Conservation (phyloP, 2,888 invertebrate species). For the Mythimna pallens region DNA sequence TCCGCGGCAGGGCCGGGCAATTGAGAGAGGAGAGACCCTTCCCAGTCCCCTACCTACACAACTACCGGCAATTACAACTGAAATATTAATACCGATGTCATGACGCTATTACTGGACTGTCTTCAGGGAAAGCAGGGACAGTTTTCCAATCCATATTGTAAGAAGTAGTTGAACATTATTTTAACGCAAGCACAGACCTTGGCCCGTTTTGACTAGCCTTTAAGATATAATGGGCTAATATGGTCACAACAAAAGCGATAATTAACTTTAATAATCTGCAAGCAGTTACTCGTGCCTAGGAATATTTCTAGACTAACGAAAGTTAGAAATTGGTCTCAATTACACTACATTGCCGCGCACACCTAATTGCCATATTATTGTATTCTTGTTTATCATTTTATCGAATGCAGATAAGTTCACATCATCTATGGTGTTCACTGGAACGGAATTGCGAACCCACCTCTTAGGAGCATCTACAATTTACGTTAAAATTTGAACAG, state of each 20-base stretch:
- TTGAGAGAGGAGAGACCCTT: slow-evolving; percentile 27
- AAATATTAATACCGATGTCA: slow-evolving; percentile 42
- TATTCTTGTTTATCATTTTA: slow-evolving; percentile 47
- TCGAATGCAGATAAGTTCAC: slow-evolving; percentile 77
- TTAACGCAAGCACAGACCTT: not conserved
- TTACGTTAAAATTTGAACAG: slow-evolving; percentile 41
- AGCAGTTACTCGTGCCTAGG: slow-evolving; percentile 8
- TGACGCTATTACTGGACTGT: slow-evolving; percentile 15
- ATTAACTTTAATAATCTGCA: no score
- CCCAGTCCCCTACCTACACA: slow-evolving; percentile 28
- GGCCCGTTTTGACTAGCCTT: not conserved
- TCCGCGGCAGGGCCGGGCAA: slow-evolving; percentile 44
- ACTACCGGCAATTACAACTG: slow-evolving; percentile 37
- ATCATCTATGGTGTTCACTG: slow-evolving; percentile 68
- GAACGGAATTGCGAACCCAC: slow-evolving; percentile 82
- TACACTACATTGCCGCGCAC: slow-evolving; percentile 20
- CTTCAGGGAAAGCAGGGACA: not conserved
- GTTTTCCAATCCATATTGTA: slow-evolving; percentile 6
- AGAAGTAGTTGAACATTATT: not conserved
- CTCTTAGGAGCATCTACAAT: slow-evolving; percentile 74
- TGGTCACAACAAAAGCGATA: not conserved
- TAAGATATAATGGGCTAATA: not conserved
- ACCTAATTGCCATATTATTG: slow-evolving; percentile 31
- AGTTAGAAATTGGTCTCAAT: slow-evolving; percentile 23
- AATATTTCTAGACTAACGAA: slow-evolving; percentile 3